phyloP scores from a whole-genome alignment of 2,113 vertebrate species.

The Scolopax mira region DNA sequence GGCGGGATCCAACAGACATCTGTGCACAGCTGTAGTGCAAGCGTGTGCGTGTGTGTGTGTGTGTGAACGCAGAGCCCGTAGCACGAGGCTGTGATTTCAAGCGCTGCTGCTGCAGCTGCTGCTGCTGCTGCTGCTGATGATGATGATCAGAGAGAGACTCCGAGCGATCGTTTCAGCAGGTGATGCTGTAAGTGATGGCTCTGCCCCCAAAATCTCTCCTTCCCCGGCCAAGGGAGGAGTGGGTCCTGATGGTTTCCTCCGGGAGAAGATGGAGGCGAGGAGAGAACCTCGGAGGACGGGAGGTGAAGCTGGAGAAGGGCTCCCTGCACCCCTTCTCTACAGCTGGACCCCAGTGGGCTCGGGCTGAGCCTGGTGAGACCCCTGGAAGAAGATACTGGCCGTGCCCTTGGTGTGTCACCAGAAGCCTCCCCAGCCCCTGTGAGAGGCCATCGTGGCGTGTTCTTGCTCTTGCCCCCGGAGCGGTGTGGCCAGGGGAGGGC shows the following conservation, averaged over 20 bases:
- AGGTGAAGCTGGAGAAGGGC: not conserved
- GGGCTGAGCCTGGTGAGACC: not conserved
- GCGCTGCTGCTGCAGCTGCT: not conserved
- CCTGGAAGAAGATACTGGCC: not conserved
- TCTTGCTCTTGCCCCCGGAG: not conserved
- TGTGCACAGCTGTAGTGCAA: not conserved
- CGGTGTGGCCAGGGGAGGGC: not conserved
- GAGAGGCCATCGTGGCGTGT: not conserved
- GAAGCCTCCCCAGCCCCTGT: not conserved
- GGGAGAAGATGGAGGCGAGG: not conserved
- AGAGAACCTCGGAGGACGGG: not conserved
- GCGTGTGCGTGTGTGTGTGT: not conserved
- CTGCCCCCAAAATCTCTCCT: not conserved
- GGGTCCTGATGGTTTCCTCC: not conserved
- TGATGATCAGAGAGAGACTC: accelerated
- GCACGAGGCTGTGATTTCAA: not conserved
- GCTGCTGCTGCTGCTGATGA: not conserved
- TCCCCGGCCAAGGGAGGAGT: accelerated
- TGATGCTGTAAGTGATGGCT: not conserved
- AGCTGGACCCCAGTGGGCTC: accelerated
- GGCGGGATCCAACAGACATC: not conserved
- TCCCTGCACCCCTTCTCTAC: not conserved
- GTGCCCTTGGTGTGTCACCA: not conserved
- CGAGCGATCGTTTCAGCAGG: not conserved
- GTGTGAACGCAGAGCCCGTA: accelerated